Percentiles rank a stretch among this genome's conserved stretches.
These are phyloP conservation scores for Rousettus leschenaultii DNA, from an alignment of 2,113 vertebrate species.

Conservation along the genomic window DNA sequence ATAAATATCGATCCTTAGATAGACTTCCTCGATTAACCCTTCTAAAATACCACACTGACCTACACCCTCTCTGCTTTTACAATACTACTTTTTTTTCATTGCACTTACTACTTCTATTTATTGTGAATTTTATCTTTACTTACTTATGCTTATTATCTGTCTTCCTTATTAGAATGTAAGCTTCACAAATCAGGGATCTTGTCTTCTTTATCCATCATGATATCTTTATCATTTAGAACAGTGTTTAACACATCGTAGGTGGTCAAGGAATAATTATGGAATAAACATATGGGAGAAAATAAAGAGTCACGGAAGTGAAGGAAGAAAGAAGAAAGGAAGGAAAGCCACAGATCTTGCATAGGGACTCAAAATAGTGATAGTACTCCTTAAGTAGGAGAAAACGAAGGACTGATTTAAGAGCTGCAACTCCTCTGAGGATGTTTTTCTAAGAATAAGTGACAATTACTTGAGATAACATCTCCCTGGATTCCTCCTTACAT, in stretches of 20 bases:
- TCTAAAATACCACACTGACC: neutral
- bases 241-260: neutral
- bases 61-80: neutral
- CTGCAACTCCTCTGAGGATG: conserved; percentile 35
- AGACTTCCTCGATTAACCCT: neutral
- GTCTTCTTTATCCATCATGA: neutral
- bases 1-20: neutral
- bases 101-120: neutral
- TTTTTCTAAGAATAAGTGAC: conserved; percentile 55
- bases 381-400: conserved; percentile 62
- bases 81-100: neutral
- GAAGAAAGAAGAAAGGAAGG: neutral
- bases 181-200: neutral
- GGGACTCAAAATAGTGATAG: conserved; percentile 27
- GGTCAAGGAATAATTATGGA: neutral
- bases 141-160: neutral
- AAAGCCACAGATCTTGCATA: conserved; percentile 56
- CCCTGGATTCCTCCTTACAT: conserved; percentile 33
- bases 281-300: neutral
- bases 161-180: neutral
- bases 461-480: conserved; percentile 70
- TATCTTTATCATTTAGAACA: neutral
- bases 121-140: neutral
- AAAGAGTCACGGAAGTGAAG: neutral
- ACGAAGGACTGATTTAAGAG: conserved; percentile 55